Conservation (phyloP, 1,140 invertebrate genomes). For the Brachionus calyciflorus region DNA sequence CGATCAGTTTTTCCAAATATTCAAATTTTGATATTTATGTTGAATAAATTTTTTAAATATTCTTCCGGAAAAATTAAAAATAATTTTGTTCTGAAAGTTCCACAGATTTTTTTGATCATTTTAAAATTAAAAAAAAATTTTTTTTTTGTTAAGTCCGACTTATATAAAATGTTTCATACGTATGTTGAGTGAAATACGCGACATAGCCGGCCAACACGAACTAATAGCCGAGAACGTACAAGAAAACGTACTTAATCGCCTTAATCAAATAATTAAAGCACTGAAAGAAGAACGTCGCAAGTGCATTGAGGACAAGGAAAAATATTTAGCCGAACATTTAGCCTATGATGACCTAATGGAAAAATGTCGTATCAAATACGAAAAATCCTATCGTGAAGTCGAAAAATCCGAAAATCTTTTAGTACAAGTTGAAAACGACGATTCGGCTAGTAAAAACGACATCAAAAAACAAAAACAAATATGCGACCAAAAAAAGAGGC, state of each 20-base stretch:
- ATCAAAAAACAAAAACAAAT: conserved; percentile 34
- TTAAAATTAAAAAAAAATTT: neutral
- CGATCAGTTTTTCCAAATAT: too few species aligned
- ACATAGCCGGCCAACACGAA: conserved; percentile 44
- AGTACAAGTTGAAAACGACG: conserved; percentile 32
- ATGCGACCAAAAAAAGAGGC: conserved; percentile 19
- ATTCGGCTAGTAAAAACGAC: conserved; percentile 40
- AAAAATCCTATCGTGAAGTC: conserved; percentile 8
- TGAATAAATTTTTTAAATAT: too few species aligned
- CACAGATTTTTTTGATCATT: too few species aligned
- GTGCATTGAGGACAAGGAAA: conserved; percentile 37
- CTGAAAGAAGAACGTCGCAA: conserved; percentile 29
- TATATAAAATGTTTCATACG: conserved; percentile 9
- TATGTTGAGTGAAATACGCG: neutral
- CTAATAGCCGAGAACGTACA: conserved; percentile 42
- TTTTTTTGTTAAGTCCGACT: neutral
- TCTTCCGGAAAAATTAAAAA: too few species aligned
- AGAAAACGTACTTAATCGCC: neutral
- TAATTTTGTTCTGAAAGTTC: too few species aligned
- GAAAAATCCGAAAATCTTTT: conserved; percentile 19
- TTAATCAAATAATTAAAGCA: neutral
- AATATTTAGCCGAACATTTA: conserved; percentile 17
- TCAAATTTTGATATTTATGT: too few species aligned
- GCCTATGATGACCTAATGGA: conserved; percentile 22
- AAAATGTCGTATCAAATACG: conserved; percentile 18